Conservation (phyloP, 2,113 vertebrate species). For the Protomyctophum bolini region DNA sequence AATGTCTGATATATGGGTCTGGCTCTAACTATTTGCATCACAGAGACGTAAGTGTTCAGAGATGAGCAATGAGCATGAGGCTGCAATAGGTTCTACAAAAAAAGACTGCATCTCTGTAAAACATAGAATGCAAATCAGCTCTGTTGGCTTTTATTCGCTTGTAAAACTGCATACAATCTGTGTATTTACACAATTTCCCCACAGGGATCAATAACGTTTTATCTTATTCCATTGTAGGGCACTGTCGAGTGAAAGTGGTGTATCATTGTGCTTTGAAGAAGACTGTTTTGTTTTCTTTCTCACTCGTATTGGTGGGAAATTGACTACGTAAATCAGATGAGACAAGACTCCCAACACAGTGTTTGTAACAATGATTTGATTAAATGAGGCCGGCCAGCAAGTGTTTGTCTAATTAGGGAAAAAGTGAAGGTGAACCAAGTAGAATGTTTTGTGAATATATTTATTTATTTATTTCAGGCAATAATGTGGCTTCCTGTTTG, state of each 20-base stretch:
- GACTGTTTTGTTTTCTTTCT: slow-evolving; percentile 1
- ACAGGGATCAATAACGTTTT: too few species aligned
- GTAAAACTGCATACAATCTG: background rate
- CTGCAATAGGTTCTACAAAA: background rate
- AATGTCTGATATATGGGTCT: too few species aligned
- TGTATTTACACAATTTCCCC: background rate
- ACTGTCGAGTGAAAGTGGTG: background rate
- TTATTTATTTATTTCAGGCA: slow-evolving; percentile 12
- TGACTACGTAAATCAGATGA: background rate
- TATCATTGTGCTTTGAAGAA: background rate
- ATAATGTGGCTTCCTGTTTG: slow-evolving; percentile 20
- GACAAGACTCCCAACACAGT: background rate
- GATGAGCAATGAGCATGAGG: too few species aligned
- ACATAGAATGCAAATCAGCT: too few species aligned
- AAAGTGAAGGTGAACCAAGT: slow-evolving; percentile 21
- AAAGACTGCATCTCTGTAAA: background rate
- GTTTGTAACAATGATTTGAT: slow-evolving; percentile 17
- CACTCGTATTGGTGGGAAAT: background rate
- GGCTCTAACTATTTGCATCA: too few species aligned
- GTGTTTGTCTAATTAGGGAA: slow-evolving; percentile 35
- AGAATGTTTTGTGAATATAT: slow-evolving; percentile 20
- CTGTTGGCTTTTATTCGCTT: background rate
- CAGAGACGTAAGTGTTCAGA: too few species aligned
- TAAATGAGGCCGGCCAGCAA: background rate
- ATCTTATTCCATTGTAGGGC: too few species aligned